Evolutionary conservation across 2,797 vertebrate species (phyloP).

Genomic region (Eutrigla gurnardus): DNA sequence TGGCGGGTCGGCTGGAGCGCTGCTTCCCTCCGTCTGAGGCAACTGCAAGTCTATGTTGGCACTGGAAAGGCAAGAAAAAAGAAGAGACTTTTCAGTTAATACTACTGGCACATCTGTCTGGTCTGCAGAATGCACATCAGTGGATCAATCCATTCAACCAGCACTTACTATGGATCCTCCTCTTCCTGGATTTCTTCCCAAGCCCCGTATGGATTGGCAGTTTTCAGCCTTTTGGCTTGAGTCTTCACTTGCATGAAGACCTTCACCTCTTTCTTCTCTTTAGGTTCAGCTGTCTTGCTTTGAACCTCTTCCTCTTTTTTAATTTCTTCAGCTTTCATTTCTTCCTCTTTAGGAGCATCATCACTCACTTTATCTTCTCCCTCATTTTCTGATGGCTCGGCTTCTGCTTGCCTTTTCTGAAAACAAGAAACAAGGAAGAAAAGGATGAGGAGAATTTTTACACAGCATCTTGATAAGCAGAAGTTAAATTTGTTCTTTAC

Average conservation of each 20-base stretch:
- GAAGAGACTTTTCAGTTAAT: not conserved
- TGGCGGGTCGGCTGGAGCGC: conserved; percentile 71
- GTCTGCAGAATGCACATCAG: not conserved
- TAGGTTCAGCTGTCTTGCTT: conserved; percentile 41
- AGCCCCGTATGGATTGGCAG: conserved; percentile 88
- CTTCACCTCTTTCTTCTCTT: conserved; percentile 59
- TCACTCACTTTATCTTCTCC: conserved; percentile 37
- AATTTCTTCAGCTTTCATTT: conserved; percentile 2
- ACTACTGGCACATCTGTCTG: not conserved
- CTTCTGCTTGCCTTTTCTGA: conserved; percentile 78
- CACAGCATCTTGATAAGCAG: not conserved
- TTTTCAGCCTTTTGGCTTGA: conserved; percentile 74
- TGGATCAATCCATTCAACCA: not conserved
- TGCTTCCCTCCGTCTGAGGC: conserved; percentile 83
- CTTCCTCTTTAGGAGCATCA: conserved; percentile 39
- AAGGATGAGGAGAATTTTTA: not conserved
- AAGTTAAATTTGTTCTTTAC: not conserved
- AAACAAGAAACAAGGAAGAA: conserved; percentile 8
- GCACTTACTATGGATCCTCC: conserved; percentile 79
- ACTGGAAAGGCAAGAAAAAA: conserved; percentile 71
- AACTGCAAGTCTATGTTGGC: conserved; percentile 91
- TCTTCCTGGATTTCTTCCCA: conserved; percentile 89
- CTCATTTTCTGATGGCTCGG: conserved; percentile 29
- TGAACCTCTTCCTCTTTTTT: conserved; percentile 43
- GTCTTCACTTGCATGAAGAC: not conserved